Evolutionary conservation across 2,888 invertebrate genomes (phyloP).

Genomic region (Notodonta dromedarius): DNA sequence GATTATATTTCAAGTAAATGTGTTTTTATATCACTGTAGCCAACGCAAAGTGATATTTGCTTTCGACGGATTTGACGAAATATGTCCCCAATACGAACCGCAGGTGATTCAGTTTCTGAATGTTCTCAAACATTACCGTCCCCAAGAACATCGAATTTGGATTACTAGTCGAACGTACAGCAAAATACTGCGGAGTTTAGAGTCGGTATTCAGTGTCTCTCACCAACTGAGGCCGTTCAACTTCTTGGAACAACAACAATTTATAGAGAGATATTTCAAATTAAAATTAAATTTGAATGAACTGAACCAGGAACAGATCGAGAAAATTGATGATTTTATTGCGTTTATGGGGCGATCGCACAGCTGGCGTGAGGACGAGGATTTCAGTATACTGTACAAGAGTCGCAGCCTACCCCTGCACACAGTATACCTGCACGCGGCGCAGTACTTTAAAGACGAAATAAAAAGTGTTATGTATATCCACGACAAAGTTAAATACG

Average conservation of each 20-base stretch:
- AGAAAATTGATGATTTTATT: slow-evolving; percentile 12
- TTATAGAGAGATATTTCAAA: slow-evolving; percentile 11
- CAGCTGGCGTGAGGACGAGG: not conserved
- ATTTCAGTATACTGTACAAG: not conserved
- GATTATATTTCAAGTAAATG: not conserved
- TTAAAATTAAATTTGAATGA: slow-evolving; percentile 9
- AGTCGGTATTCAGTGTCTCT: slow-evolving; percentile 10
- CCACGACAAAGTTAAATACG: slow-evolving; percentile 5
- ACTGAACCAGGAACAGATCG: slow-evolving; percentile 9
- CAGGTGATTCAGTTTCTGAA: slow-evolving; percentile 3
- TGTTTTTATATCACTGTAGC: slow-evolving; percentile 8
- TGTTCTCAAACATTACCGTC: not conserved
- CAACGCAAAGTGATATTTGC: slow-evolving; percentile 10
- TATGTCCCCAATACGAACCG: slow-evolving; percentile 14
- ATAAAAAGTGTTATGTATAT: slow-evolving; percentile 6
- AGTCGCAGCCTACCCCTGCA: slow-evolving; percentile 5
- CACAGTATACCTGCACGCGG: slow-evolving; percentile 11
- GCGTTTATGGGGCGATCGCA: slow-evolving; percentile 9
- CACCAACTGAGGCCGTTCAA: slow-evolving; percentile 10
- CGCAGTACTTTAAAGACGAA: slow-evolving; percentile 14
- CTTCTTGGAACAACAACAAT: slow-evolving; percentile 8
- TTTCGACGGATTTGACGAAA: slow-evolving; percentile 17
- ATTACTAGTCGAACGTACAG: slow-evolving; percentile 14
- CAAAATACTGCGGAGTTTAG: slow-evolving; percentile 8
- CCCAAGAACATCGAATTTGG: not conserved